Conservation (phyloP, 2,113 vertebrate genomes). For the Erythrocercus mccallii region DNA sequence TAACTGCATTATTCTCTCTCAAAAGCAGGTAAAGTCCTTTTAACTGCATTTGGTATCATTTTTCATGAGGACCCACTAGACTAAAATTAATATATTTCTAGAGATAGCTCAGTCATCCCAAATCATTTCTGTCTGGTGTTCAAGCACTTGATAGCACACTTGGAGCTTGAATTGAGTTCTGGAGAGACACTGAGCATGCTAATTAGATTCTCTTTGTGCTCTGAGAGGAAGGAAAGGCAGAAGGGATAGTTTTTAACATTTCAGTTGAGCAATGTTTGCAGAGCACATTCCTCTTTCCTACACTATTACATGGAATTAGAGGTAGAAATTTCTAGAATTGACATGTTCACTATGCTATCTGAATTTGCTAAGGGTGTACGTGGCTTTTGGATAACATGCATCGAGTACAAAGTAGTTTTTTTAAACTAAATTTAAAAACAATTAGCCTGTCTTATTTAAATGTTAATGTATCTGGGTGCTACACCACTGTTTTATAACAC, state of each 20-base stretch:
- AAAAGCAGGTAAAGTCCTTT: conserved; percentile 68
- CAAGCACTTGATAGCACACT: conserved; percentile 77
- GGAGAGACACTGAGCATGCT: conserved; percentile 68
- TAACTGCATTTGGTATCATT: conserved; percentile 62
- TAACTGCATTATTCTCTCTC: conserved; percentile 67
- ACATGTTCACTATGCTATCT: not conserved
- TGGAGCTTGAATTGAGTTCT: conserved; percentile 81
- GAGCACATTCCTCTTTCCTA: not conserved
- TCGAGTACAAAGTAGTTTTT: not conserved
- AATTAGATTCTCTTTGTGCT: conserved; percentile 67
- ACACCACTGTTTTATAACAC: not conserved
- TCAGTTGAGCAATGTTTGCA: conserved; percentile 22
- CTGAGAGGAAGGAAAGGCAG: conserved; percentile 10
- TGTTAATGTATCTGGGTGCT: not conserved
- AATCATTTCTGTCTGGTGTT: conserved; percentile 76
- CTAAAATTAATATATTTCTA: conserved; percentile 74
- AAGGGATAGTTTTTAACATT: conserved; percentile 32
- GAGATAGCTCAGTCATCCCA: conserved; percentile 73
- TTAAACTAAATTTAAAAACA: not conserved
- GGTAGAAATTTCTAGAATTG: not conserved
- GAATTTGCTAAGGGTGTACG: conserved; percentile 16
- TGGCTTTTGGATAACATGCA: not conserved
- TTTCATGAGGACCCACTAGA: conserved; percentile 64
- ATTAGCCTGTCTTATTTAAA: not conserved
- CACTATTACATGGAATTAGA: conserved; percentile 25